A percentile compares a stretch with the other conserved stretches of the same genome.
These are phyloP conservation scores for Riparia riparia DNA, from an alignment of 2,113 vertebrate genomes.

Conservation along the genomic window DNA sequence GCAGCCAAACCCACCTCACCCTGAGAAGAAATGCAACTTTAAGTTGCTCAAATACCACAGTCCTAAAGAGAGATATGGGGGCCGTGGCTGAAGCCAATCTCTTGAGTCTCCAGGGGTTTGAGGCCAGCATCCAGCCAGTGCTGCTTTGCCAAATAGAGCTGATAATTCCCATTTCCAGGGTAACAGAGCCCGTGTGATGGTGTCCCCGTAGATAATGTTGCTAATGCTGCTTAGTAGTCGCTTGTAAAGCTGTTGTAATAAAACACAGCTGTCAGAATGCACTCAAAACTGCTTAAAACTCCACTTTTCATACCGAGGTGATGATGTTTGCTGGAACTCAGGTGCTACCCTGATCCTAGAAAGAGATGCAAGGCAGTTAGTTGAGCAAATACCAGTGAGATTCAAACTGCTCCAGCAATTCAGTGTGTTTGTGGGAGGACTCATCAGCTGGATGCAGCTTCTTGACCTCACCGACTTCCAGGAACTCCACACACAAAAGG, in stretches of 20 bases:
- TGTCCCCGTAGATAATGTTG: neutral
- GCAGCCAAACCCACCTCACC: constrained; percentile 18
- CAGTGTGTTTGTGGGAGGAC: neutral
- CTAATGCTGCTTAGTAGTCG: neutral
- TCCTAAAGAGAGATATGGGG: neutral
- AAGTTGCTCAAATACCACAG: neutral
- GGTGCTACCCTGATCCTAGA: neutral
- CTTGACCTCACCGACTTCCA: neutral
- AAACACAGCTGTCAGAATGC: neutral
- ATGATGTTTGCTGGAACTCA: neutral
- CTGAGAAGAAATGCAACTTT: neutral
- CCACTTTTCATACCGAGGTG: neutral
- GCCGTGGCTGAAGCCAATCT: neutral
- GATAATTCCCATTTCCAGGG: neutral
- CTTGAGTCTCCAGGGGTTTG: neutral
- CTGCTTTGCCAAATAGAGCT: neutral
- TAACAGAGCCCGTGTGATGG: rapidly evolving
- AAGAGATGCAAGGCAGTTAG: neutral
- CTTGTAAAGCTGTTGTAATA: neutral
- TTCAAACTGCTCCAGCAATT: neutral
- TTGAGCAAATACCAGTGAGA: neutral
- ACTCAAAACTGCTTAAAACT: neutral
- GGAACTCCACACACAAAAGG: neutral
- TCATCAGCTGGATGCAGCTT: neutral
- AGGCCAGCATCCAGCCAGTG: neutral